A percentile compares a stretch with the other conserved stretches of the same genome.
Conservation (phyloP, 2,113 vertebrate genomes). For the Bettongia penicillata region DNA sequence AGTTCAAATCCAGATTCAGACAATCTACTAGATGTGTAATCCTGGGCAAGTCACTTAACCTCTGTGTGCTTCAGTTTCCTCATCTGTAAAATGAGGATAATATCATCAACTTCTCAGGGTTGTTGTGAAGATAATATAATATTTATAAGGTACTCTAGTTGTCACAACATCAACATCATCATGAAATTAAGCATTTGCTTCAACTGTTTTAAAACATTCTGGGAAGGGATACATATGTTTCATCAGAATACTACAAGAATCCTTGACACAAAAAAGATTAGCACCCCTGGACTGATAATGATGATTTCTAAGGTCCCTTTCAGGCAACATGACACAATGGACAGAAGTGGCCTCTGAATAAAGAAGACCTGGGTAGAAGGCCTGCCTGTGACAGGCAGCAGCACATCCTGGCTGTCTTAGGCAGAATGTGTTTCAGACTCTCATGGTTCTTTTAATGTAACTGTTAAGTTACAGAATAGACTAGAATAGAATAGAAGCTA, state of each 20-base stretch:
- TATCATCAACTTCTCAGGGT: neutral
- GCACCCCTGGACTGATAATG: neutral
- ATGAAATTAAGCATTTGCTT: neutral
- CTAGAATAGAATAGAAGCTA: neutral
- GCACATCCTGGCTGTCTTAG: neutral
- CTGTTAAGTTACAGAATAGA: neutral
- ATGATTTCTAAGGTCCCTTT: neutral
- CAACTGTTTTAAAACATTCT: neutral
- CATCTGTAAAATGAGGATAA: neutral
- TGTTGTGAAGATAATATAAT: neutral
- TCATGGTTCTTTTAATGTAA: neutral
- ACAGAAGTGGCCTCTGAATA: neutral
- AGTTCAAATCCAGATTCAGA: neutral
- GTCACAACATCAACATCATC: neutral
- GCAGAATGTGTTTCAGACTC: neutral
- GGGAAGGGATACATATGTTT: neutral
- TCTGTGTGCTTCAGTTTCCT: neutral
- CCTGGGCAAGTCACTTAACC: neutral
- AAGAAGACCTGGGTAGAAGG: neutral
- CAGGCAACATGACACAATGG: too few species aligned
- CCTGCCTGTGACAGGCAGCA: neutral
- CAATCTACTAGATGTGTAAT: neutral
- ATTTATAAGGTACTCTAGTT: neutral
- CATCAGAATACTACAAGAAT: neutral
- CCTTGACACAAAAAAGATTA: neutral